phyloP scores from a whole-genome alignment of 2,113 vertebrate species.

The Oryzias melastigma region DNA sequence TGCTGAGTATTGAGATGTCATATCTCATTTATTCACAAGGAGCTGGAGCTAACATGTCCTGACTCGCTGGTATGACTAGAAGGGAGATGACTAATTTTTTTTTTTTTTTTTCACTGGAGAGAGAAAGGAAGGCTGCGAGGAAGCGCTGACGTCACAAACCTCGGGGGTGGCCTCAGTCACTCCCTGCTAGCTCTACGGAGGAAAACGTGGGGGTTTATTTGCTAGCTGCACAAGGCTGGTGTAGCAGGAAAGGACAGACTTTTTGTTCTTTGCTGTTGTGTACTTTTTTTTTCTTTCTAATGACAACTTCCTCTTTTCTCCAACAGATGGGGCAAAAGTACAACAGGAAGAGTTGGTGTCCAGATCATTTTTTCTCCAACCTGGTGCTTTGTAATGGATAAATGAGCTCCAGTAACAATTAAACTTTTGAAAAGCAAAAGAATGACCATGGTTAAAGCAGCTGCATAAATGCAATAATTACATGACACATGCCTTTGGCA shows the following conservation, averaged over 20 bases:
- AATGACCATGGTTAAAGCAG: conserved; percentile 54
- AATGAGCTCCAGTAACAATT: conserved; percentile 15
- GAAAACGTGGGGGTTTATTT: conserved; percentile 33
- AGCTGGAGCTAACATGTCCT: conserved; percentile 59
- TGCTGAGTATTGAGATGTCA: conserved; percentile 68
- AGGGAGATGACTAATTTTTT: conserved; percentile 66
- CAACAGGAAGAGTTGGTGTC: conserved; percentile 31
- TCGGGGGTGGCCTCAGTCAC: conserved; percentile 21
- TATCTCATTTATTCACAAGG: conserved; percentile 64
- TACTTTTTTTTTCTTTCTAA: conserved; percentile 10
- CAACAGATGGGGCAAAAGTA: conserved; percentile 78
- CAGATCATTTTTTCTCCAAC: conserved; percentile 19
- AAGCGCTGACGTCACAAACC: conserved; percentile 43
- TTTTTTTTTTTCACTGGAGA: conserved; percentile 35
- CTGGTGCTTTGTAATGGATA: conserved; percentile 3
- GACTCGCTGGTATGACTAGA: conserved; percentile 64
- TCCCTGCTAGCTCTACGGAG: conserved; percentile 33
- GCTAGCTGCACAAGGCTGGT: conserved; percentile 13
- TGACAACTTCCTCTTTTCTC: conserved; percentile 50
- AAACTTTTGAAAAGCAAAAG: conserved; percentile 50
- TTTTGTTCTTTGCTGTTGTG: conserved; percentile 11
- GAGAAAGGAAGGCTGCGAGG: conserved; percentile 47
- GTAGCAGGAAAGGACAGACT: conserved; percentile 34
- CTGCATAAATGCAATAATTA: conserved; percentile 57
- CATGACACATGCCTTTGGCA: conserved; percentile 54